Percentiles rank a stretch among this genome's conserved stretches.
Evolutionary conservation across 2,797 vertebrate species (phyloP).

Genomic region (Sebastes trivittatus): DNA sequence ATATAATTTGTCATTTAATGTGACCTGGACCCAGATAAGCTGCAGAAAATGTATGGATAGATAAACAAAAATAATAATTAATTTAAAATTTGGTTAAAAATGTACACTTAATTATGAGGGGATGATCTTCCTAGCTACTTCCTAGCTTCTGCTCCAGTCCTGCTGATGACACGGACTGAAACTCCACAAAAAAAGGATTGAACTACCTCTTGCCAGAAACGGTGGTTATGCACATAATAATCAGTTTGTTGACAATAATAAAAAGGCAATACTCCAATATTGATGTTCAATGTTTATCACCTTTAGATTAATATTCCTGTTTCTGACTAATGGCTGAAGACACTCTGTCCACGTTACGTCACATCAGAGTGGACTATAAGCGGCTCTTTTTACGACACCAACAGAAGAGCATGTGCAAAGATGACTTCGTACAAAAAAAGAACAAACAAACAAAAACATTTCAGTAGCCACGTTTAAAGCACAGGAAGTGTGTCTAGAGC

Average conservation of each 20-base stretch:
- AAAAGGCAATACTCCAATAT: not conserved
- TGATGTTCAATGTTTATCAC: not conserved
- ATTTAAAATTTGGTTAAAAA: not conserved
- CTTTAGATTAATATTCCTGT: not conserved
- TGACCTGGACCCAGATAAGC: not conserved
- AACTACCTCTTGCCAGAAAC: not conserved
- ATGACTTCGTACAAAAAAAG: not conserved
- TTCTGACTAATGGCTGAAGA: not conserved
- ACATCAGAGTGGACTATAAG: not conserved
- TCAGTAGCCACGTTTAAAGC: not conserved
- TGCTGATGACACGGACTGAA: not conserved
- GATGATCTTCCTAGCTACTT: not conserved
- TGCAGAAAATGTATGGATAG: not conserved
- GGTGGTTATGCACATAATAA: not conserved
- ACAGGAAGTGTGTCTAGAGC: conserved; percentile 9
- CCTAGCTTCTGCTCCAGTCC: not conserved
- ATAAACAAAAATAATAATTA: not conserved
- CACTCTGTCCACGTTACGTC: not conserved
- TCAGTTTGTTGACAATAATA: not conserved
- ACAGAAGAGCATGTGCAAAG: not conserved
- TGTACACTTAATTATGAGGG: not conserved
- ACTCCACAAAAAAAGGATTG: not conserved
- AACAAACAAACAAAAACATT: not conserved
- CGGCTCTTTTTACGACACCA: not conserved
- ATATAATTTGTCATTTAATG: not conserved